A percentile compares a stretch with the other conserved stretches of the same genome.
phyloP scores from a whole-genome alignment of 2,888 invertebrate species.

The Thereva nobilitata region DNA sequence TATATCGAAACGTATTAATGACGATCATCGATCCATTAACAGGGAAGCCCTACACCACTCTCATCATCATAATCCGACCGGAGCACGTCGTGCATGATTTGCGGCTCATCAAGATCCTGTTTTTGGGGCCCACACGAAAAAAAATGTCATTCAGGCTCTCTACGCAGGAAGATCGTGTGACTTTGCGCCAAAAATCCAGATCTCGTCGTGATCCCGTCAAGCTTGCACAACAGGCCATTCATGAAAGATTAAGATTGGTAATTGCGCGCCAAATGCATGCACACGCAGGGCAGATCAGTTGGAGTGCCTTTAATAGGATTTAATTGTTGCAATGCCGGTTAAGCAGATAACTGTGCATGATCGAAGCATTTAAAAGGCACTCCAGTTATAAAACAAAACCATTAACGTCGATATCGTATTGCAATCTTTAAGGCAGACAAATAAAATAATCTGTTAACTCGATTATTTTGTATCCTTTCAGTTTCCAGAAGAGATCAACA shows the following conservation, averaged over 20 bases:
- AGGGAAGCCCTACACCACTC: slow-evolving; percentile 28
- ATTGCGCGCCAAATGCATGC: slow-evolving; percentile 13
- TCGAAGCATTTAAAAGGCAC: no score
- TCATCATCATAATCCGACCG: neutral
- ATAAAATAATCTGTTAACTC: no score
- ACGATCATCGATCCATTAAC: slow-evolving; percentile 36
- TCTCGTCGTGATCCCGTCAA: slow-evolving; percentile 3
- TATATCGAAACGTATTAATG: slow-evolving; percentile 30
- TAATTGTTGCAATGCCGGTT: no score
- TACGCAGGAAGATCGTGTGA: slow-evolving; percentile 14
- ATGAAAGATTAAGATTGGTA: slow-evolving; percentile 13
- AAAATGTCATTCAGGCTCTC: slow-evolving; percentile 8
- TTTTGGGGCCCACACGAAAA: neutral
- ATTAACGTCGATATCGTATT: no score
- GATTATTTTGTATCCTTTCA: no score
- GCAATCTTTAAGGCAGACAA: no score
- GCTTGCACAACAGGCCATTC: slow-evolving; percentile 5
- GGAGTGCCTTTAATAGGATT: no score
- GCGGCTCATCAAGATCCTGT: slow-evolving; percentile 5
- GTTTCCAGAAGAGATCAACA: no score
- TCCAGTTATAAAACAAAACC: no score
- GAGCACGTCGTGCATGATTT: no score
- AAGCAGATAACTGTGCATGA: no score
- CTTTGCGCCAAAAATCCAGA: slow-evolving; percentile 2
- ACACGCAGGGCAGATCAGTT: no score